These are phyloP conservation scores for Galerucella pusilla DNA, from an alignment of 2,888 invertebrate species.

Conservation along the genomic window DNA sequence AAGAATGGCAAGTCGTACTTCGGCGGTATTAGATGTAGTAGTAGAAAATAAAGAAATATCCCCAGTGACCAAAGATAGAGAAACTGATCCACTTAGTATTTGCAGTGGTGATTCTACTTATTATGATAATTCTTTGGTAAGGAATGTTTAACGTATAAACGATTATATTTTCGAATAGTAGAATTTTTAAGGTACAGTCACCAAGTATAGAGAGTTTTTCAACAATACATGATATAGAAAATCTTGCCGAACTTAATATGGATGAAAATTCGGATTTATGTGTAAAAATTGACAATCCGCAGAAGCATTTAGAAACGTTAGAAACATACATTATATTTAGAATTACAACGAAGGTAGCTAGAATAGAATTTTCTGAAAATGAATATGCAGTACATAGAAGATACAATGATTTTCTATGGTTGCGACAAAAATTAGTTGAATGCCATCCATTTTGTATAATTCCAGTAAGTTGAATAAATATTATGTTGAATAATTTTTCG, in stretches of 20 bases:
- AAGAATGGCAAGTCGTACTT: conserved; percentile 56
- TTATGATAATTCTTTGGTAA: conserved; percentile 61
- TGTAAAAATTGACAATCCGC: conserved; percentile 77
- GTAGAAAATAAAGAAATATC: conserved; percentile 63
- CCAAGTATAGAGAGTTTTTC: conserved; percentile 72
- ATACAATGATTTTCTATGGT: conserved; percentile 80
- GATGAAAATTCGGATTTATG: conserved; percentile 71
- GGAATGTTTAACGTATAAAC: conserved; percentile 26
- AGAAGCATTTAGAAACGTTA: conserved; percentile 77
- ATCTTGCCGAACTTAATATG: conserved; percentile 67
- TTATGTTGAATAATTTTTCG: conserved; percentile 1
- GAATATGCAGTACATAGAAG: conserved; percentile 75
- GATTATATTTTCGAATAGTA: conserved; percentile 27
- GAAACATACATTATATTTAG: conserved; percentile 79
- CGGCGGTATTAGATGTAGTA: conserved; percentile 65
- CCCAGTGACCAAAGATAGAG: conserved; percentile 59
- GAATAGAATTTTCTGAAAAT: conserved; percentile 72
- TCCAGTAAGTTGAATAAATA: conserved; percentile 68
- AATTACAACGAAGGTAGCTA: conserved; percentile 74
- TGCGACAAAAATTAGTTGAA: conserved; percentile 73
- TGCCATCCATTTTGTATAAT: conserved; percentile 75
- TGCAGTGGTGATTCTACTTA: conserved; percentile 58
- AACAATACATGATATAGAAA: conserved; percentile 70
- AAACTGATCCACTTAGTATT: conserved; percentile 57
- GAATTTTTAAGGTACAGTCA: conserved; percentile 66